phyloP scores from a whole-genome alignment of 2,113 vertebrate species.

The Trogon surrucura region DNA sequence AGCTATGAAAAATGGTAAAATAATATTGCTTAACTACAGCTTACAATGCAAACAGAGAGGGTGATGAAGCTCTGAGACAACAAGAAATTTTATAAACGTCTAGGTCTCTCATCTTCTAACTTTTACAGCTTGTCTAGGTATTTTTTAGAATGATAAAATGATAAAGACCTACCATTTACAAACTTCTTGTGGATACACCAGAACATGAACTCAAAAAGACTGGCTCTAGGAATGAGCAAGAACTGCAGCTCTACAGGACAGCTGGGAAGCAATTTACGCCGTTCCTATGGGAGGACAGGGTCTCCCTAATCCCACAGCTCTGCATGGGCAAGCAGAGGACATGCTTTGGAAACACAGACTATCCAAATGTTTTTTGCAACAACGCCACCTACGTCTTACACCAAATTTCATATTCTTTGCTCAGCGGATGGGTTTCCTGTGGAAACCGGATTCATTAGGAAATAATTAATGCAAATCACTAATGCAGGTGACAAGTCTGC shows the following conservation, averaged over 20 bases:
- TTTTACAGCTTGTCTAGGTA: neutral
- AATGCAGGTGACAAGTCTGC: conserved; percentile 1
- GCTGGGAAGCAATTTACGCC: neutral
- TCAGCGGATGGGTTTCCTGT: conserved; percentile 14
- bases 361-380: neutral
- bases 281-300: neutral
- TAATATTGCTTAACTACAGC: neutral
- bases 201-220: neutral
- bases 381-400: fast-evolving
- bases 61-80: neutral
- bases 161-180: neutral
- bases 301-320: neutral
- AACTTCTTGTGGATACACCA: neutral
- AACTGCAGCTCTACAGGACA: neutral
- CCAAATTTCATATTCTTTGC: neutral
- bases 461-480: conserved; percentile 20
- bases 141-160: neutral
- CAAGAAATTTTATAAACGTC: neutral
- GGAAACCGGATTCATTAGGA: neutral
- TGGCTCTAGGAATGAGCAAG: neutral
- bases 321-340: neutral
- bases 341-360: neutral
- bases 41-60: neutral
- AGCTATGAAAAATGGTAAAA: neutral
- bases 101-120: neutral